Conservation (phyloP, 2,888 invertebrate species). For the Timandra comae region DNA sequence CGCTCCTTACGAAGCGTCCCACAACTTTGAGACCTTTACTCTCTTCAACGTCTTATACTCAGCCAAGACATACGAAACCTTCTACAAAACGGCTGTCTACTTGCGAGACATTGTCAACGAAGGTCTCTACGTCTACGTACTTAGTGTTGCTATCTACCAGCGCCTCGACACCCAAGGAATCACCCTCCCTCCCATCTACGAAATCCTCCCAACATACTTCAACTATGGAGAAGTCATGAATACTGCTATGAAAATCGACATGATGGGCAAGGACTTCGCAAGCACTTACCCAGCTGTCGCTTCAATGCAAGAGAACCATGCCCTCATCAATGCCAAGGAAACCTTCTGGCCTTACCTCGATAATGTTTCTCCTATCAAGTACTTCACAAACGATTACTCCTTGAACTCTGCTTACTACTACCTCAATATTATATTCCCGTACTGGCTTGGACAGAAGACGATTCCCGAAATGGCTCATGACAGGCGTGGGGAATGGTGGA, state of each 20-base stretch:
- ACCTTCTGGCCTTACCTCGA: constrained; percentile 75
- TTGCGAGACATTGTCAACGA: constrained; percentile 82
- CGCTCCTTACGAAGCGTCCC: constrained; percentile 69
- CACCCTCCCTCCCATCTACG: constrained; percentile 82
- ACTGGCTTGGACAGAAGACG: constrained; percentile 78
- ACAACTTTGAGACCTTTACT: constrained; percentile 79
- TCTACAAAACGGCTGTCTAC: constrained; percentile 82
- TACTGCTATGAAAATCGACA: constrained; percentile 78
- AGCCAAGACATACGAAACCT: constrained; percentile 83
- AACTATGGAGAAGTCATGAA: constrained; percentile 81
- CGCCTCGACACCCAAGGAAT: constrained; percentile 80
- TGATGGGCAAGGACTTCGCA: constrained; percentile 43
- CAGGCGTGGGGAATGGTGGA: constrained; percentile 19
- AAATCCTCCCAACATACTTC: constrained; percentile 84
- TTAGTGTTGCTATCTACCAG: constrained; percentile 79
- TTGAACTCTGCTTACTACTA: constrained; percentile 81
- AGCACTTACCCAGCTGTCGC: constrained; percentile 45
- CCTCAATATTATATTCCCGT: constrained; percentile 77
- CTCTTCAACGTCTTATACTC: constrained; percentile 82
- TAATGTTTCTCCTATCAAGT: constrained; percentile 77
- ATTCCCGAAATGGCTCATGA: constrained; percentile 50
- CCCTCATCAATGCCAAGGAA: constrained; percentile 78
- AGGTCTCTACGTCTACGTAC: constrained; percentile 80
- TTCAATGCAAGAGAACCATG: constrained; percentile 51
- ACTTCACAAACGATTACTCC: constrained; percentile 84